A percentile compares a stretch with the other conserved stretches of the same genome.
These are phyloP conservation scores for Hanleya hanleyi DNA, from an alignment of 2,888 invertebrate genomes.

Conservation along the genomic window DNA sequence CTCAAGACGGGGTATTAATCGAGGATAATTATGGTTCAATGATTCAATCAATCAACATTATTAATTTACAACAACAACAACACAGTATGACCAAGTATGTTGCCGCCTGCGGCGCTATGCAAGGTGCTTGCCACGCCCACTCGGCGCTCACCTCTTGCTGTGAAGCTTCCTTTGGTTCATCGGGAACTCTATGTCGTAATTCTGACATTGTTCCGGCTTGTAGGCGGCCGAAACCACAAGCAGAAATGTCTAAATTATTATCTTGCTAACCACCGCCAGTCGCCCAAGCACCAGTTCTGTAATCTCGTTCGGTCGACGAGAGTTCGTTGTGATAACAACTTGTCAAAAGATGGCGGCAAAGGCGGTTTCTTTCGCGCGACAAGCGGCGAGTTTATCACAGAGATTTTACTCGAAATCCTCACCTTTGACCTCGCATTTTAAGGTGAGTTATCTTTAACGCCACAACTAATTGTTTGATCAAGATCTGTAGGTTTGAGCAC, in stretches of 20 bases:
- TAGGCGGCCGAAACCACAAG: not conserved
- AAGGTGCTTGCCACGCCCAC: too few relatives aligned
- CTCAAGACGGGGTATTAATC: not conserved
- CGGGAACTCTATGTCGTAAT: conserved; percentile 1
- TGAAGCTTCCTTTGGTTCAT: not conserved
- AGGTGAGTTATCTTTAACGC: too few relatives aligned
- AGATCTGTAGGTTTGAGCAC: too few relatives aligned
- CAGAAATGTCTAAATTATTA: not conserved
- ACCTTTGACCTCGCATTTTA: not conserved
- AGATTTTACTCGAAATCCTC: not conserved
- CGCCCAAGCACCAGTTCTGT: not conserved
- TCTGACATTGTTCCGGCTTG: not conserved
- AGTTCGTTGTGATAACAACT: conserved; percentile 9
- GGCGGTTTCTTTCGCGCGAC: not conserved
- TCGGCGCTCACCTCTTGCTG: conserved; percentile 7
- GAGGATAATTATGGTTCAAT: not conserved
- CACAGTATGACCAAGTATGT: too few relatives aligned
- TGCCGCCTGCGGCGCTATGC: too few relatives aligned
- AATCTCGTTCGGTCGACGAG: not conserved
- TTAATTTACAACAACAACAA: not conserved
- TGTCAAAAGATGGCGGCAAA: conserved; percentile 3
- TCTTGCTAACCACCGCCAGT: not conserved
- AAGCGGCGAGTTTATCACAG: not conserved
- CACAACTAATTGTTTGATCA: too few relatives aligned
- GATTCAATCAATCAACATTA: too few relatives aligned